Percentiles rank a stretch among this genome's conserved stretches.
phyloP scores from a whole-genome alignment of 2,113 vertebrate species.

The Tetrax tetrax region DNA sequence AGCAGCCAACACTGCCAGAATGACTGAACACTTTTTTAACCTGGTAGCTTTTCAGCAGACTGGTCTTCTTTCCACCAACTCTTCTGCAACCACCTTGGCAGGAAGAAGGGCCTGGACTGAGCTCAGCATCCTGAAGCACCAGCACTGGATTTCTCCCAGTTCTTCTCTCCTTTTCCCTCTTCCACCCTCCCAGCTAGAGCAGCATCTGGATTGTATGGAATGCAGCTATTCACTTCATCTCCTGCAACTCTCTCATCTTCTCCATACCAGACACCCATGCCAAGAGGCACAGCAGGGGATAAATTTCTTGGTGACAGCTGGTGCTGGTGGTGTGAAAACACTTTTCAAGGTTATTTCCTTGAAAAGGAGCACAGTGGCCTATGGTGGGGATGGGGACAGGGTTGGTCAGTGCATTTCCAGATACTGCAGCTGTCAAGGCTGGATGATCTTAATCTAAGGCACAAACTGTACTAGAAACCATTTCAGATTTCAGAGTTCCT shows the following conservation, averaged over 20 bases:
- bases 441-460: neutral
- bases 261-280: neutral
- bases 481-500: neutral
- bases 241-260: neutral
- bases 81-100: fast-evolving
- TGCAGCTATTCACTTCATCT: neutral
- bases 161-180: neutral
- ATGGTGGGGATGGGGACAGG: no score
- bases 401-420: neutral
- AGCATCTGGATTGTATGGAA: neutral
- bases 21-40: neutral
- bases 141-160: neutral
- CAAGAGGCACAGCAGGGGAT: neutral
- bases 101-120: neutral
- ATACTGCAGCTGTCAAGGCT: neutral
- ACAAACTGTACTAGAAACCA: neutral
- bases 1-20: neutral
- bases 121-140: neutral
- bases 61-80: neutral
- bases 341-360: neutral
- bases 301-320: neutral
- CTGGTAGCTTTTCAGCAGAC: neutral
- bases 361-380: neutral
- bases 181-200: neutral
- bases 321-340: neutral